These are phyloP conservation scores for Murina feae DNA, from an alignment of 2,113 vertebrate species.

Conservation along the genomic window DNA sequence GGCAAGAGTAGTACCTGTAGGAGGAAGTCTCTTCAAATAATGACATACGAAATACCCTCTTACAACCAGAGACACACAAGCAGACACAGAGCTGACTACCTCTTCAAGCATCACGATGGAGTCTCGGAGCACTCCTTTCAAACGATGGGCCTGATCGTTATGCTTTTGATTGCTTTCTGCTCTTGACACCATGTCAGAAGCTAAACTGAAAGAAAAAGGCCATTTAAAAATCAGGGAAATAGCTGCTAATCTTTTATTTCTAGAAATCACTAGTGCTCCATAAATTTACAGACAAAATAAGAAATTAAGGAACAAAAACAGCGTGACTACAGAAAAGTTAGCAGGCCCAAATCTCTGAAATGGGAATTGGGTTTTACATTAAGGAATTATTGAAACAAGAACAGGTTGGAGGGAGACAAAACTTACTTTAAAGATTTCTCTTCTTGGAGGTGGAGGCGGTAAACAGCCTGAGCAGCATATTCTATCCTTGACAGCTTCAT, in stretches of 20 bases:
- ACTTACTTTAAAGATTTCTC: conserved; percentile 82
- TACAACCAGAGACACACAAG: neutral
- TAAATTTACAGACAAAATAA: conserved; percentile 31
- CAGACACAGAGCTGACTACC: conserved; percentile 74
- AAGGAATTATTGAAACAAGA: conserved; percentile 14
- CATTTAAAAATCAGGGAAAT: neutral
- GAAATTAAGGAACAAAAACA: neutral
- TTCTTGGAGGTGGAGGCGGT: conserved; percentile 85
- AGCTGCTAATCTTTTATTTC: neutral
- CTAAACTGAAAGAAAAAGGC: conserved; percentile 75
- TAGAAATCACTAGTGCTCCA: neutral
- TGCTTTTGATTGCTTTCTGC: conserved; percentile 70
- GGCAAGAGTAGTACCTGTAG: neutral
- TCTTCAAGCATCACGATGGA: conserved; percentile 94
- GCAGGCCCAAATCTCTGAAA: neutral
- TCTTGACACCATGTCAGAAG: conserved; percentile 73
- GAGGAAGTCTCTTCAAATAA: neutral
- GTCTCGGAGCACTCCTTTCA: conserved; percentile 92
- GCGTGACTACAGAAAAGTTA: neutral
- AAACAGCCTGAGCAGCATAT: conserved; percentile 88
- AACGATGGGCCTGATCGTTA: conserved; percentile 74
- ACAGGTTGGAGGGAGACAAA: neutral
- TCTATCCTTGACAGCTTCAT: conserved; percentile 96
- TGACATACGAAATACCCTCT: neutral
- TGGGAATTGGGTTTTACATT: neutral